Conservation (phyloP, 2,888 invertebrate species). For the Phasia obesa region DNA sequence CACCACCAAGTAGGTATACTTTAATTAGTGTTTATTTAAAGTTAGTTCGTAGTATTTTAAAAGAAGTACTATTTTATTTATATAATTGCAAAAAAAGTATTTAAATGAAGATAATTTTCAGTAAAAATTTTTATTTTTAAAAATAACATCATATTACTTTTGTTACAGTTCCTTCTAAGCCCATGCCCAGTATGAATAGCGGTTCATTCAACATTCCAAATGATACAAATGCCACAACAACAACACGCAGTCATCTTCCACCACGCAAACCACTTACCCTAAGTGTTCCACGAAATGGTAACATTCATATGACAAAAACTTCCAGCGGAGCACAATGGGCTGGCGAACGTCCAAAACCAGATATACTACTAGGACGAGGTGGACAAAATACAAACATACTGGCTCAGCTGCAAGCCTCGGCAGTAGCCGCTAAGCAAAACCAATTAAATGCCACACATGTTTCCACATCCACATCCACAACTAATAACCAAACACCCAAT, state of each 20-base stretch:
- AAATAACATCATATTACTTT: background rate
- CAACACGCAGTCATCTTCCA: slow-evolving; percentile 73
- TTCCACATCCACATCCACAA: slow-evolving; percentile 81
- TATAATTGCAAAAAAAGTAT: too few species aligned
- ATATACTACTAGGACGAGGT: slow-evolving; percentile 75
- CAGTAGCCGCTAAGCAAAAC: slow-evolving; percentile 72
- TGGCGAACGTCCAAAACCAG: slow-evolving; percentile 78
- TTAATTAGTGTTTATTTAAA: too few species aligned
- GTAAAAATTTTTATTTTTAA: background rate
- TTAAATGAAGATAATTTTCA: too few species aligned
- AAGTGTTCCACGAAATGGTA: slow-evolving; percentile 75
- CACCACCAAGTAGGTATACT: slow-evolving; percentile 82
- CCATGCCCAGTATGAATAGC: slow-evolving; percentile 71
- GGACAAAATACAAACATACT: slow-evolving; percentile 77
- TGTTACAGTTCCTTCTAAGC: slow-evolving; percentile 80
- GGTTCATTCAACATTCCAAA: slow-evolving; percentile 4
- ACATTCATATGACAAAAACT: slow-evolving; percentile 79
- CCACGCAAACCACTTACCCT: slow-evolving; percentile 78
- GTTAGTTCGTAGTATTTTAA: too few species aligned
- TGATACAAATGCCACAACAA: slow-evolving; percentile 28
- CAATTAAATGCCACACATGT: slow-evolving; percentile 83
- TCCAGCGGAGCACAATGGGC: slow-evolving; percentile 81
- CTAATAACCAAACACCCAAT: slow-evolving; percentile 79
- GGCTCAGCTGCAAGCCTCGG: slow-evolving; percentile 79
- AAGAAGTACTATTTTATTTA: too few species aligned